Evolutionary conservation across 2,888 invertebrate genomes (phyloP).

Genomic region (Iselma pallidipennis): DNA sequence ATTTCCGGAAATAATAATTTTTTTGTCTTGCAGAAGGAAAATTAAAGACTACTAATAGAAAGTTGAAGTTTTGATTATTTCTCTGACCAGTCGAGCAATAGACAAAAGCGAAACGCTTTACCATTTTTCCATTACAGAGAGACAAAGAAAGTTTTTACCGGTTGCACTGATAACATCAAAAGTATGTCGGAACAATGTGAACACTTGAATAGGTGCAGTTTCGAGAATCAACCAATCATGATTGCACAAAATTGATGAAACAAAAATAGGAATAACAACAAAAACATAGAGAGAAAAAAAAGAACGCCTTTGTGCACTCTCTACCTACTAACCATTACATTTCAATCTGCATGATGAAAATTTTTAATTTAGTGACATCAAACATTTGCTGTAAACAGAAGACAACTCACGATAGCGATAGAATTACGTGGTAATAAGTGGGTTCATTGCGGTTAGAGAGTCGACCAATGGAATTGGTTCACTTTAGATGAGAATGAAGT

Average conservation of each 20-base stretch:
- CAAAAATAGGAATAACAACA: neutral
- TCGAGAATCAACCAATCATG: neutral
- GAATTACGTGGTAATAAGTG: too few species aligned
- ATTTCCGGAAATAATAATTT: too few species aligned
- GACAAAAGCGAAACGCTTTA: neutral
- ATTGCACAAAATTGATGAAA: neutral
- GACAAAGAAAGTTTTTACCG: neutral
- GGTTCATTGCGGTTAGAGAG: too few species aligned
- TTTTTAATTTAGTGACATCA: too few species aligned
- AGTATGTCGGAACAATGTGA: neutral
- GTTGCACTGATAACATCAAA: neutral
- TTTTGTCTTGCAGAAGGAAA: too few species aligned
- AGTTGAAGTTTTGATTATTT: neutral
- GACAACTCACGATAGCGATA: too few species aligned
- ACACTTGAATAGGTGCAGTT: neutral
- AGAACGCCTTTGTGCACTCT: neutral
- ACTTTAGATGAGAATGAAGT: too few species aligned
- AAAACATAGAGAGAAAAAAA: neutral
- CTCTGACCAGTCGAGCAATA: neutral
- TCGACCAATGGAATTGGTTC: too few species aligned
- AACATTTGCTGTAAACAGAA: too few species aligned
- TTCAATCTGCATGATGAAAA: neutral
- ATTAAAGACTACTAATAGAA: too few species aligned
- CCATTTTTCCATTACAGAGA: neutral
- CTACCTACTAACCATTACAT: neutral